Conservation (phyloP, 2,797 vertebrate genomes). For the Diplodus puntazzo region DNA sequence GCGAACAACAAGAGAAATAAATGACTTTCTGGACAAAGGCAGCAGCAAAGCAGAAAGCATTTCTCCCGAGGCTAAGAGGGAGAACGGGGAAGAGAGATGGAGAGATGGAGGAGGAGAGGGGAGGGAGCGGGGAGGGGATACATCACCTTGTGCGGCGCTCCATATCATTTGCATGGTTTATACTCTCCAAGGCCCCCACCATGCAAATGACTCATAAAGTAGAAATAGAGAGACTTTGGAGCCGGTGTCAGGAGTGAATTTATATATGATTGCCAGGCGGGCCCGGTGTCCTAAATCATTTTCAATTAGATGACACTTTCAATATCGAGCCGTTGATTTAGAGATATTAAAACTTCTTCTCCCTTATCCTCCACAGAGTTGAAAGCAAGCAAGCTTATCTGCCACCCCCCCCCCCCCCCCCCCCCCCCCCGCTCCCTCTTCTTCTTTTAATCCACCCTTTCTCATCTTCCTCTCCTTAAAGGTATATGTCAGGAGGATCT, state of each 20-base stretch:
- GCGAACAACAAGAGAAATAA: constrained; percentile 83
- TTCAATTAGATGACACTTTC: constrained; percentile 90
- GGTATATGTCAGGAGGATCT: constrained; percentile 66
- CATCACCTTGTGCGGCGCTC: constrained; percentile 83
- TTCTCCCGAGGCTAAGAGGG: constrained; percentile 82
- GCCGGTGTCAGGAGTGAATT: constrained; percentile 86
- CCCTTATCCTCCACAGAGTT: constrained; percentile 77
- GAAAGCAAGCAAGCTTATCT: constrained; percentile 81
- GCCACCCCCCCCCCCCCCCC: constrained; percentile 33
- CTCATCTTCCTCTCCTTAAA: constrained; percentile 75
- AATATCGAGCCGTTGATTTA: constrained; percentile 87
- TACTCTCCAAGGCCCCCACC: constrained; percentile 83
- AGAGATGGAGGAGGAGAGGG: constrained; percentile 59
- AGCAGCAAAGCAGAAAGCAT: constrained; percentile 81
- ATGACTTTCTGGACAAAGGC: constrained; percentile 85
- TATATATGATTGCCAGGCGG: constrained; percentile 83
- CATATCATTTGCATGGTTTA: constrained; percentile 88
- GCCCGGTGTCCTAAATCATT: constrained; percentile 85
- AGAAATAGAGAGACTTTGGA: constrained; percentile 86
- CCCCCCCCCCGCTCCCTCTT: constrained; percentile 33
- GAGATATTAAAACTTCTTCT: constrained; percentile 87
- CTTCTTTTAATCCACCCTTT: constrained; percentile 61
- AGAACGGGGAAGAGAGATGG: constrained; percentile 62
- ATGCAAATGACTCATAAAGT: constrained; percentile 88
- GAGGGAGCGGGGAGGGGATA: constrained; percentile 53